These are phyloP conservation scores for Labeo rohita DNA, from an alignment of 2,113 vertebrate species.

Conservation along the genomic window DNA sequence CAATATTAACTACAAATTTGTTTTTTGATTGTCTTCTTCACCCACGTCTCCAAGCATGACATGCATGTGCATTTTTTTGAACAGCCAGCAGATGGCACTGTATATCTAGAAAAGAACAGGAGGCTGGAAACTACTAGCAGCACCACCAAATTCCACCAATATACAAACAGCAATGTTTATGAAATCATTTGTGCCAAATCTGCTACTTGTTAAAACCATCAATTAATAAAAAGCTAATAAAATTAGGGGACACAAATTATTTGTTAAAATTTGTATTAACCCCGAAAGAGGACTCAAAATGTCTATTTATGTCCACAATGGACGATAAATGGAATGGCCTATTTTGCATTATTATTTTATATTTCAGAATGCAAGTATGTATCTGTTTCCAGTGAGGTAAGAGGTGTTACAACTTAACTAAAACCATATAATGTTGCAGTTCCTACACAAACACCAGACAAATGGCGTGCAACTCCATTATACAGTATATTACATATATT, in stretches of 20 bases:
- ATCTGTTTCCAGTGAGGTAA: background rate
- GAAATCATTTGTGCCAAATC: background rate
- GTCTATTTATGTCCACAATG: background rate
- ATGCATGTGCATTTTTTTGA: background rate
- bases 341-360: background rate
- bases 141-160: background rate
- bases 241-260: background rate
- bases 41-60: background rate
- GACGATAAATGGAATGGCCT: background rate
- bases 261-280: background rate
- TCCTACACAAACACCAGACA: background rate
- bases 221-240: background rate
- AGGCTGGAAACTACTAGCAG: background rate
- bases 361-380: too few relatives aligned
- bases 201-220: background rate
- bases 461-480: background rate
- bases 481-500: background rate
- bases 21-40: background rate
- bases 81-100: slow-evolving; percentile 42
- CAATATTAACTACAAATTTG: background rate
- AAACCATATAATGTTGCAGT: background rate
- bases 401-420: background rate
- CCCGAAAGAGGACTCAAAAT: background rate
- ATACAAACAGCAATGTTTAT: background rate
- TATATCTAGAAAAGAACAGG: background rate